Base-by-base conservation (phyloP, 2,888 invertebrate genomes). In the Steinernema scapterisci region DNA sequence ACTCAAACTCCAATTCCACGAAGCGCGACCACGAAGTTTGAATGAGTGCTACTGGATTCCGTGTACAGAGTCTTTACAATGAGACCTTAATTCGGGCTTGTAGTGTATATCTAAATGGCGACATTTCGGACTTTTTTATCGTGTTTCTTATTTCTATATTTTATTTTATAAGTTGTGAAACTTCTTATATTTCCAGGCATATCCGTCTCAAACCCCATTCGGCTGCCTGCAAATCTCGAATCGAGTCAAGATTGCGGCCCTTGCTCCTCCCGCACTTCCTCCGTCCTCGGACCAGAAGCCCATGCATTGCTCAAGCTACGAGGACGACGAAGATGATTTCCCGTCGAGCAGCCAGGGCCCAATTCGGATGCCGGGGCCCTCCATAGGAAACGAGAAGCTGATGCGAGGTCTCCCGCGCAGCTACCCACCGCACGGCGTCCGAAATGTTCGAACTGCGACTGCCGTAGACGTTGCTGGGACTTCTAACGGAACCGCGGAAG, bases 401-500 rank as follows among this genome's bases (percentile, higher is more conserved):
- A 63, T 63, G 63, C 27, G 63, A 11, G 63, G 63, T 1, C 19
- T 63, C 27, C 63, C 63, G 2, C 21, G 63, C 16, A 63, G 63
- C 38, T 63, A 63, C 19, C 48, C 63, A 13, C 31, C 31, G 5
- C 21, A 16, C 27, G 11, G 2, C 13, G 23, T 54, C 25, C 13
- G 21, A 6, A 13, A 54, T 25, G 3, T 2, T 54, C 21, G 5
- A 21, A 7, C 6, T 13, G 1, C 21, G 5, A 19, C 23, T 23
- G 48, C n/a, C 13, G 48, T n/a, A 63, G 16, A 16, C 63, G 63
- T 31, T 63, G 54, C 54, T 21, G 54, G 54, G 21, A 63, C 63
- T 27, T 63, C 63, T 1, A 63, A 63, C 38, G 63, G 63, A 27
- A 11, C 13, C 23, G 5, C 31, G 25, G 38, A 9, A 16, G 63